Percentiles rank a stretch among this genome's conserved stretches.
phyloP scores from a whole-genome alignment of 1,140 invertebrate genomes.

The Penaeus japonicus region DNA sequence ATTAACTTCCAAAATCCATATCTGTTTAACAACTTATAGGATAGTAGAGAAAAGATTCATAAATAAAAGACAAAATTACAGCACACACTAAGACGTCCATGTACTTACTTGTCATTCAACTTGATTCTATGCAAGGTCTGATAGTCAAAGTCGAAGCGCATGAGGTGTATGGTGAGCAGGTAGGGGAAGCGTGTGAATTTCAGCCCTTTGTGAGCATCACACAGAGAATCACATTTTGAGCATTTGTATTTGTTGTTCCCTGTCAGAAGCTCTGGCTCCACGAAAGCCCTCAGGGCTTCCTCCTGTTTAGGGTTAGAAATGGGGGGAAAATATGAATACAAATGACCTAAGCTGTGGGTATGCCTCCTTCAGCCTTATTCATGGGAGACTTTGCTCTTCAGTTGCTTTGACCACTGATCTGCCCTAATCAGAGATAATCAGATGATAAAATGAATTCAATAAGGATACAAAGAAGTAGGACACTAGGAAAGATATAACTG shows the following conservation, averaged over 20 bases:
- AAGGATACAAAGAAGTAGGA: no score
- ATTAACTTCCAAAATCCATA: not conserved
- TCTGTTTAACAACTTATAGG: not conserved
- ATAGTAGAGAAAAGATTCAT: not conserved
- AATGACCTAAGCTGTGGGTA: not conserved
- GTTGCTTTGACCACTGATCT: no score
- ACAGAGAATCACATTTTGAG: constrained; percentile 87
- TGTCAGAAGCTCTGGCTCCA: constrained; percentile 84
- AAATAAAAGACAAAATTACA: constrained; percentile 2
- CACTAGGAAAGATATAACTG: not conserved
- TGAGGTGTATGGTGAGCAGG: constrained; percentile 85
- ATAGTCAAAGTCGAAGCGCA: constrained; percentile 92
- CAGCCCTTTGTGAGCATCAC: constrained; percentile 90
- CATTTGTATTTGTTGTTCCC: constrained; percentile 91
- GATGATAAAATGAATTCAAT: no score
- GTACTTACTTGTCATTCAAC: constrained; percentile 84
- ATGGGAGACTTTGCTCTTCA: no score
- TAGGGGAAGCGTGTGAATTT: constrained; percentile 91
- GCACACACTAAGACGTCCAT: not conserved
- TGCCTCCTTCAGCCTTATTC: not conserved
- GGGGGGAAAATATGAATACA: not conserved
- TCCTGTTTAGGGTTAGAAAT: constrained; percentile 68
- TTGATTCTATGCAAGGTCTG: constrained; percentile 86
- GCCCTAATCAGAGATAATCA: no score
- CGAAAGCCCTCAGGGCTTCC: constrained; percentile 85